phyloP scores from a whole-genome alignment of 2,888 invertebrate species.

The Cenopis cana region DNA sequence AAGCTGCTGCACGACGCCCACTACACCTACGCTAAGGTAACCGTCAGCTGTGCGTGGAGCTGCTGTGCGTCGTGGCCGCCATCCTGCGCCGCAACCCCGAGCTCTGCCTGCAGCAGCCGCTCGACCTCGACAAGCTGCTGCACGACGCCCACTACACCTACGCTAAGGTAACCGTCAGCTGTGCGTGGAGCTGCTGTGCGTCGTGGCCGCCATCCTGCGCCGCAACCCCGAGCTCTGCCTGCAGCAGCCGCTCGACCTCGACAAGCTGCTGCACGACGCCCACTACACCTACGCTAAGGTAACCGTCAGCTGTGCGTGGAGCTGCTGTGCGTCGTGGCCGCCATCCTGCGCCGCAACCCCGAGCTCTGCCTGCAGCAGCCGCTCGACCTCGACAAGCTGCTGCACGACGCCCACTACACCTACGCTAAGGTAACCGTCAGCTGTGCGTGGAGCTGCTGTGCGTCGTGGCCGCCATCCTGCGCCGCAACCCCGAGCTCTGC shows the following conservation, averaged over 20 bases:
- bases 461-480: too few species aligned
- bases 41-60: too few species aligned
- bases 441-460: too few species aligned
- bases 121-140: constrained; percentile 93
- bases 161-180: constrained; percentile 86
- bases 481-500: too few species aligned
- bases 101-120: constrained; percentile 91
- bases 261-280: constrained; percentile 93
- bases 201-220: constrained; percentile 96
- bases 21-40: constrained; percentile 93
- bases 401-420: too few species aligned
- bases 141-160: constrained; percentile 94
- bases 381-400: too few species aligned
- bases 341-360: too few species aligned
- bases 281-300: constrained; percentile 95
- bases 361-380: too few species aligned
- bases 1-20: constrained; percentile 93
- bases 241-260: constrained; percentile 91
- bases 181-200: too few species aligned
- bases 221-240: constrained; percentile 97
- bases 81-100: constrained; percentile 98
- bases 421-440: too few species aligned
- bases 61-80: constrained; percentile 91
- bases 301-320: too few species aligned
- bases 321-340: too few species aligned